phyloP scores from a whole-genome alignment of 2,888 invertebrate genomes.

The Pinctada fucata region DNA sequence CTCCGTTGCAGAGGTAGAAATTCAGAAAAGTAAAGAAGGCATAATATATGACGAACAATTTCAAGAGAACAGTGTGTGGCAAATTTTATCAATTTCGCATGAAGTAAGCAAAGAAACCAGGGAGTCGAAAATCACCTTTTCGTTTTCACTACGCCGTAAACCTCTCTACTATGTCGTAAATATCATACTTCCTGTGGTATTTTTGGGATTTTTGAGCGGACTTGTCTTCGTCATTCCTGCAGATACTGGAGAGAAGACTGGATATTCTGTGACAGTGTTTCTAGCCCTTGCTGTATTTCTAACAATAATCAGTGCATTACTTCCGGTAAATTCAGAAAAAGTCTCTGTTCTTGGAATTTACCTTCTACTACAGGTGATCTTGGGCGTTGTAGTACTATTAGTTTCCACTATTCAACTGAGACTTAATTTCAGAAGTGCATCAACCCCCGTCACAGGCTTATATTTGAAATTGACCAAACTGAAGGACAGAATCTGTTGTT shows the following conservation, averaged over 20 bases:
- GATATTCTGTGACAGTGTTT: constrained; percentile 51
- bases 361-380: constrained; percentile 46
- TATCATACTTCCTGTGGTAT: constrained; percentile 46
- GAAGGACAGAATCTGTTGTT: not conserved
- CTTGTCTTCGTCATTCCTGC: constrained; percentile 51
- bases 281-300: constrained; percentile 53
- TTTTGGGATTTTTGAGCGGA: constrained; percentile 46
- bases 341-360: constrained; percentile 45
- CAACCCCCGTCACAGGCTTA: constrained; percentile 29
- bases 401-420: constrained; percentile 47
- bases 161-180: constrained; percentile 51
- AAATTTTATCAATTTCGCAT: not conserved
- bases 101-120: constrained; percentile 6
- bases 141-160: constrained; percentile 46
- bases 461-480: not conserved
- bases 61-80: constrained; percentile 15
- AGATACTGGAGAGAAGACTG: constrained; percentile 51
- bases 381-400: constrained; percentile 43
- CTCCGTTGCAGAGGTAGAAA: constrained; percentile 25
- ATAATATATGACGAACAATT: not conserved
- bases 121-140: constrained; percentile 44
- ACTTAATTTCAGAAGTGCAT: constrained; percentile 39
- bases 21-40: not conserved
- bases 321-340: constrained; percentile 49
- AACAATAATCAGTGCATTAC: constrained; percentile 49